Evolutionary conservation across 92 coral and sea anemone species (phyloP).

Genomic region (Epizoanthus rinbou): DNA sequence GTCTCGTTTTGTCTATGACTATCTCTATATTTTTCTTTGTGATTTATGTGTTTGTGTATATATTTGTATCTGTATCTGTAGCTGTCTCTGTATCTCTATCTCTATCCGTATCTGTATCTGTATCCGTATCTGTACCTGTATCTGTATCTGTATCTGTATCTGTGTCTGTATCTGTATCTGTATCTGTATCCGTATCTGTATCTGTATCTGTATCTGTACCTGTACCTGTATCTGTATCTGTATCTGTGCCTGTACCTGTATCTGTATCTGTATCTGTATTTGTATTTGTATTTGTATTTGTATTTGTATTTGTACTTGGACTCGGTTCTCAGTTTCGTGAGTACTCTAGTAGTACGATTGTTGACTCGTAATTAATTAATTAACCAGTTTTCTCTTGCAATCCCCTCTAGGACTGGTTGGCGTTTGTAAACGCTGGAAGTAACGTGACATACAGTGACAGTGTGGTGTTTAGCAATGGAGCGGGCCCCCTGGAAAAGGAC

Average conservation of each 20-base stretch:
- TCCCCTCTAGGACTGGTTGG: conserved; percentile 59
- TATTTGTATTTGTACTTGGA: not conserved
- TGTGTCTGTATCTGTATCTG: not conserved
- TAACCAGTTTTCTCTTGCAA: too few species aligned
- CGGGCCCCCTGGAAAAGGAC: conserved; percentile 54
- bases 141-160: too few species aligned
- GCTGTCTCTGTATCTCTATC: too few species aligned
- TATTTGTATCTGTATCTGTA: not conserved
- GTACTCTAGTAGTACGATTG: too few species aligned
- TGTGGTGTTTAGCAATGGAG: conserved; percentile 46
- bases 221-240: not conserved
- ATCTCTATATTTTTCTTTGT: not conserved
- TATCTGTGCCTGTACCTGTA: not conserved
- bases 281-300: not conserved
- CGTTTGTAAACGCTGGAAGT: conserved; percentile 25
- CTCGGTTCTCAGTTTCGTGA: too few species aligned
- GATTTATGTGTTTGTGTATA: not conserved
- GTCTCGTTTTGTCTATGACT: not conserved
- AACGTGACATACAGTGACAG: conserved; percentile 45
- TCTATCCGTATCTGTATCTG: not conserved
- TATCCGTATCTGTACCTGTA: not conserved
- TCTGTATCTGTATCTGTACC: too few species aligned
- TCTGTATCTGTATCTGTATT: not conserved
- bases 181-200: not conserved
- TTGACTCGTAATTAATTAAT: too few species aligned